Base-by-base conservation (phyloP, 2,113 vertebrate species). In the Megaleporinus macrocephalus region DNA sequence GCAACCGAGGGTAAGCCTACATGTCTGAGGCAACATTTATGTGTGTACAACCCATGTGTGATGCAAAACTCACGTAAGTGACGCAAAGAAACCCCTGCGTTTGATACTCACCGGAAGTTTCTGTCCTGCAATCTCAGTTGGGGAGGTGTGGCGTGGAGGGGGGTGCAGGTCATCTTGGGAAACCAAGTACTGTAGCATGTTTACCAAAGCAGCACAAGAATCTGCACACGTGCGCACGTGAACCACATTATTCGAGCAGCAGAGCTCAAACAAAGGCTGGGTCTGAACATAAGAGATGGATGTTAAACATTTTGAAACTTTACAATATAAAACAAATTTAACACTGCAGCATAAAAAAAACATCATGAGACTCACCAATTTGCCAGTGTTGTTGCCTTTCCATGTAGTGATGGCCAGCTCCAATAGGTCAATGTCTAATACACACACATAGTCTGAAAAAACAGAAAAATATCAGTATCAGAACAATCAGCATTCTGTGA, bases 351-450 rank as follows among this genome's bases (percentile, higher is more conserved):
- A 26, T 15, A 47, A 14, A 18, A 53, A 15, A 3, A 20, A 49
- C 26, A 61, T 33, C 27, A 22, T 11, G 2, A 26, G 20, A 84
- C 95, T 91, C 86, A 97, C 96, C 92, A 96, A 92, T 84, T 94
- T 96, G 20, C 93, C 95, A 0, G 89, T 90, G 0, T 94, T 49
- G 61, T 88, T 93, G 84, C 96, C 96, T 87, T 96, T 98, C 95
- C 96, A 97, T 30, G 97, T 97, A 83, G 96, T 97, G 89, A 98
- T 97, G 73, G 95, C 95, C 16, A 98, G 90, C 76, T 98, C 96
- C 83, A 98, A 89, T 55, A 98, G 92, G 87, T 97, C 97, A 29
- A 98, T 95, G 47, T 97, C 97, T 92, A 98, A 84, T 47, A 97
- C 94, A 75, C 96, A 98, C 73, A 97, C 93, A 12, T 96, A 98